Evolutionary conservation across 2,113 vertebrate genomes (phyloP).

Genomic region (Cheilinus undulatus): DNA sequence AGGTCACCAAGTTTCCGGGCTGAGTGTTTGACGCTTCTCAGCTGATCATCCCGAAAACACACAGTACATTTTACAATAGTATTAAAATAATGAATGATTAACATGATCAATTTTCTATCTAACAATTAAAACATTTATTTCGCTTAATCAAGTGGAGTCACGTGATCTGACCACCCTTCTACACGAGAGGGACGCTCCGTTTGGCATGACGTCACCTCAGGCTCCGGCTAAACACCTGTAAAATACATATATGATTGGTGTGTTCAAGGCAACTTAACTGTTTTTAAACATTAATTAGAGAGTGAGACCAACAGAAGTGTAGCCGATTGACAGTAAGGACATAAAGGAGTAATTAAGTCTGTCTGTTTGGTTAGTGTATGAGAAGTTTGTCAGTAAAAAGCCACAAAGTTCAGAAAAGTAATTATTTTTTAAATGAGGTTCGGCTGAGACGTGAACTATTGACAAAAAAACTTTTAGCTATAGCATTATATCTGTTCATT

Average conservation of each 20-base stretch:
- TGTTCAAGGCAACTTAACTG: no score
- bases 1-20: slow-evolving; percentile 9
- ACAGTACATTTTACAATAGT: neutral
- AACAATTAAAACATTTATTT: no score
- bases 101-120: neutral
- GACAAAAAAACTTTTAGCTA: no score
- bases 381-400: rapidly evolving
- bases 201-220: slow-evolving; percentile 30
- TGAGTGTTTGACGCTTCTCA: slow-evolving; percentile 1
- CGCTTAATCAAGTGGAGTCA: neutral
- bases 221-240: no score
- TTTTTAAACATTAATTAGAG: neutral
- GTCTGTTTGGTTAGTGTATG: rapidly evolving
- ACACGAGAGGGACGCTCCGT: neutral
- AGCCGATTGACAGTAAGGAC: neutral
- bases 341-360: rapidly evolving
- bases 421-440: neutral
- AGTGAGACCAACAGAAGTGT: neutral
- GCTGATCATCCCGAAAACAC: slow-evolving; percentile 3
- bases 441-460: neutral
- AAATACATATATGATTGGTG: no score
- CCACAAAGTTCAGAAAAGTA: rapidly evolving
- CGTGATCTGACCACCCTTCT: neutral
- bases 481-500: no score
- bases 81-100: neutral